Percentiles rank a stretch among this genome's conserved stretches.
Evolutionary conservation across 2,797 vertebrate genomes (phyloP).

Genomic region (Chiroxiphia lanceolata): DNA sequence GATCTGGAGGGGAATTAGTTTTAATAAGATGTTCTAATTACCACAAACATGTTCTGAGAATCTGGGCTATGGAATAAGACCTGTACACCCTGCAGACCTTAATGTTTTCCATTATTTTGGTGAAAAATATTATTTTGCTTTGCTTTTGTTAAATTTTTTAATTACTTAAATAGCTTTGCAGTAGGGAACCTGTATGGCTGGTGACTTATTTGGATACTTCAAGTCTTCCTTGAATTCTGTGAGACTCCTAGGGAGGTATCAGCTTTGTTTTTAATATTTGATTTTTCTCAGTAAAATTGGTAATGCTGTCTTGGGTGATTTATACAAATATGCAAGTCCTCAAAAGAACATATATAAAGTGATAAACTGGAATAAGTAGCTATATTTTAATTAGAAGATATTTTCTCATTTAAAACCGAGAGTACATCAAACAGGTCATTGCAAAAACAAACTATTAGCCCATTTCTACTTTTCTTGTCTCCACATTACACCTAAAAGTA

Average conservation of each 20-base stretch:
- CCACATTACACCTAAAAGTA: background rate
- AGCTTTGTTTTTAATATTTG: background rate
- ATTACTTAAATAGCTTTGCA: background rate
- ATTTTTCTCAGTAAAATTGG: conserved; percentile 5
- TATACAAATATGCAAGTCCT: background rate
- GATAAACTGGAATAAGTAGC: background rate
- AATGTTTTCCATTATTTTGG: background rate
- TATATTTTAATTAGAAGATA: background rate
- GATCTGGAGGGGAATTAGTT: background rate
- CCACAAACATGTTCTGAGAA: background rate
- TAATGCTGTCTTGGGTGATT: background rate
- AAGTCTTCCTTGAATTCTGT: background rate
- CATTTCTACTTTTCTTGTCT: background rate
- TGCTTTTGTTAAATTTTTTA: background rate
- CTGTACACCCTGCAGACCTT: background rate
- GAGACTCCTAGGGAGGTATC: background rate
- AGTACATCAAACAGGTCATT: background rate
- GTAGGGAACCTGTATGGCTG: background rate
- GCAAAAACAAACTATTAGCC: background rate
- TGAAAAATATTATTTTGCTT: background rate
- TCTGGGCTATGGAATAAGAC: background rate
- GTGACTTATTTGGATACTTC: background rate
- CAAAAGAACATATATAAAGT: background rate
- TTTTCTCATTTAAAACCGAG: background rate
- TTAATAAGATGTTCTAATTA: conserved; percentile 29